Conservation (phyloP, 2,113 vertebrate species). For the Anarhynchus alexandrinus region DNA sequence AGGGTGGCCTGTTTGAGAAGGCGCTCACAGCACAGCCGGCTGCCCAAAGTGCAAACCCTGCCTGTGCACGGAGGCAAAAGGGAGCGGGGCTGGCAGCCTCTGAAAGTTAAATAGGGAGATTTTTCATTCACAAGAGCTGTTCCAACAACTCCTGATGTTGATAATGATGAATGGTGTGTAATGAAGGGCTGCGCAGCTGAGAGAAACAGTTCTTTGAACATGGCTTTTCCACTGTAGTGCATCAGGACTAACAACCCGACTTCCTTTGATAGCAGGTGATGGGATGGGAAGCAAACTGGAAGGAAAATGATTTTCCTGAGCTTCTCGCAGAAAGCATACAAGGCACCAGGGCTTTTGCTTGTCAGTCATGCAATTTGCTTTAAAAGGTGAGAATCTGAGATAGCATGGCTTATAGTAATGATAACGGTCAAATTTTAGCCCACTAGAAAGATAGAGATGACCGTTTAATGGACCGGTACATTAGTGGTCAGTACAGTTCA, state of each 20-base stretch:
- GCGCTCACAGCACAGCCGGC: not conserved
- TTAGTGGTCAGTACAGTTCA: not conserved
- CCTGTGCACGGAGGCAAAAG: not conserved
- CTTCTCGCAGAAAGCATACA: not conserved
- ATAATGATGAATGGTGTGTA: constrained; percentile 35
- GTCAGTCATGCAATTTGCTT: not conserved
- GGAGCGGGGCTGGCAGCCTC: not conserved
- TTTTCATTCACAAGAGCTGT: constrained; percentile 30
- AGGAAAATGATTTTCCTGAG: not conserved
- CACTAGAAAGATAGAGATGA: fast-evolving
- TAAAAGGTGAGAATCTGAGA: not conserved
- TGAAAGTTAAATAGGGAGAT: constrained; percentile 10
- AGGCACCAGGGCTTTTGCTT: not conserved
- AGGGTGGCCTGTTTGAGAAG: not conserved
- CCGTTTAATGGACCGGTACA: not conserved
- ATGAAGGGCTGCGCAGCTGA: constrained; percentile 22
- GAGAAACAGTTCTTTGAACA: constrained; percentile 28
- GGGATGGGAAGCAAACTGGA: not conserved
- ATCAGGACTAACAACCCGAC: not conserved
- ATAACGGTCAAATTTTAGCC: not conserved
- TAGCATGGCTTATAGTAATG: not conserved
- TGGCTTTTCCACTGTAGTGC: not conserved
- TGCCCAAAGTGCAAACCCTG: not conserved
- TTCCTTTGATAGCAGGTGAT: not conserved
- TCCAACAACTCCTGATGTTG: constrained; percentile 42